Percentiles rank a stretch among this genome's conserved stretches.
These are phyloP conservation scores for Elgaria multicarinata DNA, from an alignment of 2,113 vertebrate genomes.

Conservation along the genomic window DNA sequence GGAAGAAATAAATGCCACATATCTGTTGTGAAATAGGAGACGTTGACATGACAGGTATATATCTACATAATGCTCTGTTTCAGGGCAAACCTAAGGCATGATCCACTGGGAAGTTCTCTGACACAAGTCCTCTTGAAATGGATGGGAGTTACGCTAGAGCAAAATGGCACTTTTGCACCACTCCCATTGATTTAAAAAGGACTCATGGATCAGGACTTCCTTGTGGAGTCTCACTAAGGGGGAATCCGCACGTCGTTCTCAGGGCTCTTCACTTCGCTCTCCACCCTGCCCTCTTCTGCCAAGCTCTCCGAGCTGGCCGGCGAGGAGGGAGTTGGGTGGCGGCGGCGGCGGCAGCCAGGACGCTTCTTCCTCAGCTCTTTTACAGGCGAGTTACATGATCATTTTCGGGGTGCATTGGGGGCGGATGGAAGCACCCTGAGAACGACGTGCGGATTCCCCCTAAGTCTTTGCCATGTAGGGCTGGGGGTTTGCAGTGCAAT, in stretches of 20 bases:
- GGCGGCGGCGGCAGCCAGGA: too few relatives aligned
- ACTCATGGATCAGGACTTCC: neutral
- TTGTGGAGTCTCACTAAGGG: neutral
- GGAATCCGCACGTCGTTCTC: too few relatives aligned
- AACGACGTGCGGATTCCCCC: too few relatives aligned
- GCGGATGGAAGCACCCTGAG: too few relatives aligned
- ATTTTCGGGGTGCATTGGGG: too few relatives aligned
- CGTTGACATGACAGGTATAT: neutral
- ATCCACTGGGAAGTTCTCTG: neutral
- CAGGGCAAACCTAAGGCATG: neutral
- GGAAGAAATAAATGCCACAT: constrained; percentile 35
- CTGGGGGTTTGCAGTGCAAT: neutral
- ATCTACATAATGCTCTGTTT: neutral
- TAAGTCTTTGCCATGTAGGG: neutral
- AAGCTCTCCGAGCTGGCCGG: too few relatives aligned
- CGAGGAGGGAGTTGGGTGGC: too few relatives aligned
- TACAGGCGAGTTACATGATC: too few relatives aligned
- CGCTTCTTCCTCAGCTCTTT: too few relatives aligned
- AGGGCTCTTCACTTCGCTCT: too few relatives aligned
- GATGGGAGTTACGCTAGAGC: neutral
- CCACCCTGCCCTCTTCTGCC: too few relatives aligned
- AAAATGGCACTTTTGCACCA: neutral
- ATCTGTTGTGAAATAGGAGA: constrained; percentile 40
- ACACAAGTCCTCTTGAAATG: neutral
- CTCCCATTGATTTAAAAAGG: neutral